Evolutionary conservation across 2,888 invertebrate species (phyloP).

Genomic region (Choristoneura rosaceana): DNA sequence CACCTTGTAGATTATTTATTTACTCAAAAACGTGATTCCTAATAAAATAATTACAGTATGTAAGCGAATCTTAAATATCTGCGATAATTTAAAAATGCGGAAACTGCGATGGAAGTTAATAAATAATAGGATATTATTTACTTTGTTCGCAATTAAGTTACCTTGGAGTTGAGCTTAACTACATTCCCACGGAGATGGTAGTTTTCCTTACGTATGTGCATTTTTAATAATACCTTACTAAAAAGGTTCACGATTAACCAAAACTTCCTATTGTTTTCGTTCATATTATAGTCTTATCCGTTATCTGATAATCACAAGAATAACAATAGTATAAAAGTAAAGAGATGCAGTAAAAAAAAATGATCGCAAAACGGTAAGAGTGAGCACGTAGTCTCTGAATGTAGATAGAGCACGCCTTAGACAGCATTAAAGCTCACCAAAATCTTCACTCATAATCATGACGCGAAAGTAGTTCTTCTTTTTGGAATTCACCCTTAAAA

Average conservation of each 20-base stretch:
- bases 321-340: no score
- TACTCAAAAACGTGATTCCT: slow-evolving; percentile 2
- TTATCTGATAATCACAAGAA: not conserved
- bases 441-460: no score
- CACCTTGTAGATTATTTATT: not conserved
- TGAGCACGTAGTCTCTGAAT: no score
- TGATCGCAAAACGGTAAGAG: no score
- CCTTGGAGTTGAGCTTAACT: slow-evolving; percentile 46
- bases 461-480: no score
- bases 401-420: no score
- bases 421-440: no score
- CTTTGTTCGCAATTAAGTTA: slow-evolving; percentile 46
- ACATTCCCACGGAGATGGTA: slow-evolving; percentile 39
- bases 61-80: slow-evolving; percentile 1
- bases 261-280: not conserved
- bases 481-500: no score
- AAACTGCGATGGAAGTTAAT: slow-evolving; percentile 29
- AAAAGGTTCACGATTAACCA: not conserved
- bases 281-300: not conserved
- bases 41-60: slow-evolving; percentile 3
- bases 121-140: slow-evolving; percentile 36
- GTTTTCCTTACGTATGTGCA: not conserved
- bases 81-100: slow-evolving; percentile 24
- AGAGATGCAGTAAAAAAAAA: no score
- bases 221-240: not conserved